Base-by-base conservation (phyloP, 1,140 invertebrate genomes). In the Pseudoatta argentina region DNA sequence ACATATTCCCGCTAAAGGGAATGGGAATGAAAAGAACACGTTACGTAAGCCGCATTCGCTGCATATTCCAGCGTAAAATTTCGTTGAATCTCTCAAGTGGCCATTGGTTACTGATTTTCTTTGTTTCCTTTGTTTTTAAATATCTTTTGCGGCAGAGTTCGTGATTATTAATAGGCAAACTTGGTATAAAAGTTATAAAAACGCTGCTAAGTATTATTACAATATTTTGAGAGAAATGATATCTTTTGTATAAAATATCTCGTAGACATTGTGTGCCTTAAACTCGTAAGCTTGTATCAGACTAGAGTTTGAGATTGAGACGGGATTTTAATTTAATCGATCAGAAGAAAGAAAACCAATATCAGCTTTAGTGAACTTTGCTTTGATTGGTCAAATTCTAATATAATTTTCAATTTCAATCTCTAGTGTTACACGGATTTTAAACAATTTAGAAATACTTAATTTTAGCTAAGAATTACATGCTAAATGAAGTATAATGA, bases 41-140 rank as follows among this genome's bases (percentile, higher is more conserved):
- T 79, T 85, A 18, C 30, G 59, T 24, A 21, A 57, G 21, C 10
- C 55, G 55, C 34, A 44, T 39, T 30, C 39, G 24, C 7, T 18
- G 14, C 5, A 57, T 61, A 12, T 18, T 55, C 24, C 30, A 61
- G 55, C 3, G 44, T 88, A 76, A 89, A 88, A 86, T 88, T 88
- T 88, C 53, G 8, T 66, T n/a, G 16, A 73, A 10, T 24, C 3
- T 16, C 12, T 16, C 14, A 18, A 10, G n/a, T 39, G 14, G 27
- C 67, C 72, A 55, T 18, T 71, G 34, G 12, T 69, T n/a, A 57
- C 7, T 7, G 34, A 30, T 48, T 21, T 75, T 14, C n/a, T 89
- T 78, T 86, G 55, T 64, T 77, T 64, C 21, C 3, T 34, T n/a
- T 39, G 34, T 63, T 76, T 48, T 30, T 53, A 16, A 44, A 39